Conservation (phyloP, 2,888 invertebrate genomes). For the Eulithis prunata region DNA sequence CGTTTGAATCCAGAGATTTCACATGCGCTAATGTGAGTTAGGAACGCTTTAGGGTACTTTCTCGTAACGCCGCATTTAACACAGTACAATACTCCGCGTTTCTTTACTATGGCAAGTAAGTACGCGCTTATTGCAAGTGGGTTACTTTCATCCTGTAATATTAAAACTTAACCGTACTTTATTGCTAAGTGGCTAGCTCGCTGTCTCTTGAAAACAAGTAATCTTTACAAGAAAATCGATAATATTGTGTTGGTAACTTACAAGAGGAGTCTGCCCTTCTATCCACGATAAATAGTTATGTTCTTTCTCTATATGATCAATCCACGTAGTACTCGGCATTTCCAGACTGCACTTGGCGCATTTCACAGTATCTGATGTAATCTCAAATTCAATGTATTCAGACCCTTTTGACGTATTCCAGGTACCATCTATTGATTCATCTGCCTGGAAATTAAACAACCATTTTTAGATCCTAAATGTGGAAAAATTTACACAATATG, state of each 20-base stretch:
- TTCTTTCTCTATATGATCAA: conserved; percentile 72
- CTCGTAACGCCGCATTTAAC: conserved; percentile 30
- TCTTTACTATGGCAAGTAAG: conserved; percentile 18
- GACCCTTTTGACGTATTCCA: conserved; percentile 6
- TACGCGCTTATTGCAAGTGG: conserved; percentile 26
- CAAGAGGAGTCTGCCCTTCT: conserved; percentile 77
- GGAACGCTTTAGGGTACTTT: conserved; percentile 26
- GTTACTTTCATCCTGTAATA: conserved; percentile 32
- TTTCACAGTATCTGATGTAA: conserved; percentile 34
- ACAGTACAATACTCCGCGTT: conserved; percentile 29
- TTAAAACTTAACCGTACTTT: neutral
- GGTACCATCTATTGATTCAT: conserved; percentile 13
- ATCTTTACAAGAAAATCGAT: neutral
- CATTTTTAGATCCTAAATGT: too few relatives aligned
- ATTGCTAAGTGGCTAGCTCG: too few relatives aligned
- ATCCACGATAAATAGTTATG: conserved; percentile 86
- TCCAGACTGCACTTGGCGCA: conserved; percentile 69
- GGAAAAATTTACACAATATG: too few relatives aligned
- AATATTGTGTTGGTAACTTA: conserved; percentile 56
- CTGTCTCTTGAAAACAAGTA: too few relatives aligned
- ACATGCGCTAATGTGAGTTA: conserved; percentile 33
- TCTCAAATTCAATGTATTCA: conserved; percentile 16
- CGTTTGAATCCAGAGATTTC: conserved; percentile 27
- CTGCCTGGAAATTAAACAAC: conserved; percentile 47
- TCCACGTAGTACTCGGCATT: conserved; percentile 68